Base-by-base conservation (phyloP, 2,113 vertebrate genomes). In the Fregata magnificens region DNA sequence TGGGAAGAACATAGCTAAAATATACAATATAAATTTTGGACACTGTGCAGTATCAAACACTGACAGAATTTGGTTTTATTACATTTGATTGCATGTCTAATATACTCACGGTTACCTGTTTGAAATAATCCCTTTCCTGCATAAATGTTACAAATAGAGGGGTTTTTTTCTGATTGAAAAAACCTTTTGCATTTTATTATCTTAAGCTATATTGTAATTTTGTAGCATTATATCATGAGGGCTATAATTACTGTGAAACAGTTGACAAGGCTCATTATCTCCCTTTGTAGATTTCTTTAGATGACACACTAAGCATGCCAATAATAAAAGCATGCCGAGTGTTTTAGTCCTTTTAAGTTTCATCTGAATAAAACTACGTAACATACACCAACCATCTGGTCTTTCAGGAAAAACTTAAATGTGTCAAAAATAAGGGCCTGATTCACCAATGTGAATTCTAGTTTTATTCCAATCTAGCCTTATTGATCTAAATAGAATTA, bases 321-420 rank as follows among this genome's bases (percentile, higher is more conserved):
- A 96, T 89, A 94, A 93, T 70, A 91, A 87, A 97, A 86, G 69
- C 86, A 93, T 55, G 36, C 67, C 3, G 34, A 77, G 18, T 95
- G 83, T 96, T 96, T 96, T 91, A 89, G 84, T 85, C 92, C 78
- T 81, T 86, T 93, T 86, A 93, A 84, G 92, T 93, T 95, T 94
- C 84, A 88, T 93, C 91, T 97, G 91, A 96, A 92, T 94, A 95
- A 96, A 96, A 91, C 83, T 72, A 69, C 58, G 77, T 91, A 96
- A 96, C 92, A 71, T 76, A 79, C 63, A 95, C 69, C 89, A 94
- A 72, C 94, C 96, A 96, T 93, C 90, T 96, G 96, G 74, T 94
- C 86, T 96, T 96, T 88, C 83, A 97, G 95, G 88, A 96, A 93
- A 95, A 94, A 71, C 88, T 95, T 84, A 90, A 93, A 92, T 88